Conservation (phyloP, 2,888 invertebrate species). For the Synanthedon tipuliformis region DNA sequence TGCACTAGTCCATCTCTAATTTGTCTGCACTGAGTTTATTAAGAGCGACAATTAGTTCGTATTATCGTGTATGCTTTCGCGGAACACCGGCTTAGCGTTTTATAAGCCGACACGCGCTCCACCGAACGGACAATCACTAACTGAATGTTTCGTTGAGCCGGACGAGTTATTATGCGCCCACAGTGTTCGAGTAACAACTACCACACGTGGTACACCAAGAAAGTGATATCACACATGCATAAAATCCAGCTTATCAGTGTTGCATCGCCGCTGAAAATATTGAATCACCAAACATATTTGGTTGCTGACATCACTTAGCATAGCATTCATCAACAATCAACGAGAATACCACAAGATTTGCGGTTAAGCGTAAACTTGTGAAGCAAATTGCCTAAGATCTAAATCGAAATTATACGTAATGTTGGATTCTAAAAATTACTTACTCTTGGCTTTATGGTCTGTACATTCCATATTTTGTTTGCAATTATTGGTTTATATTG, state of each 20-base stretch:
- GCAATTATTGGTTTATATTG: too few relatives aligned
- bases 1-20: slow-evolving; percentile 31
- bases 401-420: too few relatives aligned
- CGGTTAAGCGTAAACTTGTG: slow-evolving; percentile 36
- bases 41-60: not conserved
- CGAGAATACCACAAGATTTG: slow-evolving; percentile 13
- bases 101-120: slow-evolving; percentile 48
- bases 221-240: slow-evolving; percentile 42
- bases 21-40: slow-evolving; percentile 20
- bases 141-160: slow-evolving; percentile 51
- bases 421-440: too few relatives aligned
- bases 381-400: not conserved
- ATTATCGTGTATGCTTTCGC: slow-evolving; percentile 49
- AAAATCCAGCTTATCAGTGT: slow-evolving; percentile 55
- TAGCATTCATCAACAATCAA: slow-evolving; percentile 8
- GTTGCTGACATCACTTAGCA: slow-evolving; percentile 53
- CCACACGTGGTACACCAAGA: slow-evolving; percentile 48
- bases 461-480: too few relatives aligned
- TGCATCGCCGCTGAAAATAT: slow-evolving; percentile 61
- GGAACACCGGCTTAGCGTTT: slow-evolving; percentile 31
- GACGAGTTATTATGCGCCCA: slow-evolving; percentile 68
- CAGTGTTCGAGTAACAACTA: slow-evolving; percentile 48
- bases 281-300: slow-evolving; percentile 61
- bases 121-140: slow-evolving; percentile 54
- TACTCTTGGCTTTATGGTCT: too few relatives aligned